A percentile compares a stretch with the other conserved stretches of the same genome.
phyloP scores from a whole-genome alignment of 2,797 vertebrate species.

The Otolemur crassicaudatus region DNA sequence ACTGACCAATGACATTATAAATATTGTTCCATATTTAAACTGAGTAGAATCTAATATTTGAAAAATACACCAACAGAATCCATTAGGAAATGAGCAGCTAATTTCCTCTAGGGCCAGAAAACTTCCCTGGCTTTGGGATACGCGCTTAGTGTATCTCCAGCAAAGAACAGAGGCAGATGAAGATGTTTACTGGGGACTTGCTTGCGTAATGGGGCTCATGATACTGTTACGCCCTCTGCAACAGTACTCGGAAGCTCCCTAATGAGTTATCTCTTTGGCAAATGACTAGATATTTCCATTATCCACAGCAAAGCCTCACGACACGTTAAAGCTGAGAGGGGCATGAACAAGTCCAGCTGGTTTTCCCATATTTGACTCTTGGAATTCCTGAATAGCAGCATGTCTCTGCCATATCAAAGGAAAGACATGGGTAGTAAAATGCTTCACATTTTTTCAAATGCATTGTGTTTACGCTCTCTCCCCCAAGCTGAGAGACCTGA shows the following conservation, averaged over 20 bases:
- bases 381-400: not conserved
- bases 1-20: not conserved
- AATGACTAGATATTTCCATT: no score
- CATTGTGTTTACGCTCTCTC: rapidly evolving
- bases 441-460: not conserved
- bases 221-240: rapidly evolving
- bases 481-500: rapidly evolving
- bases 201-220: rapidly evolving
- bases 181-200: rapidly evolving
- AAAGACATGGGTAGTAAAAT: not conserved
- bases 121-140: rapidly evolving
- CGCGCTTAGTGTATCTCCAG: rapidly evolving
- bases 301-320: rapidly evolving
- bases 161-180: not conserved
- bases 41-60: not conserved
- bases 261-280: rapidly evolving
- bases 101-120: not conserved
- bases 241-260: rapidly evolving
- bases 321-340: not conserved
- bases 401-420: no score
- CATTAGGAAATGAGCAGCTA: not conserved
- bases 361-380: not conserved
- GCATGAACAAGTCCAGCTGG: rapidly evolving
- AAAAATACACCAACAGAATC: not conserved
- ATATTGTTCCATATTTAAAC: not conserved